Evolutionary conservation across 2,797 vertebrate genomes (phyloP), one percentile per base, ranked within the genome.

Genomic region (Anolis apletophallus): DNA sequence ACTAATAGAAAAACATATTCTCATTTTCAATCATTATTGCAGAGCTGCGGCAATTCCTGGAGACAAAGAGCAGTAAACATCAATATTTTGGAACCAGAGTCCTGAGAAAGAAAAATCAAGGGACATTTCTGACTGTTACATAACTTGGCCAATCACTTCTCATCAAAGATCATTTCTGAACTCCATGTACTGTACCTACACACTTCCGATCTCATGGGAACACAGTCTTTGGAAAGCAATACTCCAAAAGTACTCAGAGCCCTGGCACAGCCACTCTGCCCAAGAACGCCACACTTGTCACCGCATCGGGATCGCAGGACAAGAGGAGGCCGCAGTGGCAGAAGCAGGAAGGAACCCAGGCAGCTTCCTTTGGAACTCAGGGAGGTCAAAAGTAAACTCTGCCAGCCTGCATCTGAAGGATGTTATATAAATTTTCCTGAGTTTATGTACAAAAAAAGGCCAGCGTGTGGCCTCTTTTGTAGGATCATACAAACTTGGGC

Each of bases 301-400:
- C 69, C 85, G 78, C 21, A 54, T 21, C 0, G 0, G 40, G 72
- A 77, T 88, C 76, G 86, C 90, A 86, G 75, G 86, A 50, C 36
- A 84, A 89, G 54, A 80, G 13, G 64, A 74, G n/a, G 8, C 68
- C 69, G 85, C 85, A 3, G 2, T 1, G 0, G 91, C 80, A 94
- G 61, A 95, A 85, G 84, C 46, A 52, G 94, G 95, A 95, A 95
- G 95, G 95, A 95, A 95, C 93, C 91, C 81, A 93, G 91, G 87
- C 94, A 92, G 95, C 91, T 95, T 95, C 96, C 95, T 95, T 88
- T 91, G 90, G 87, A 94, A 88, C 91, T 89, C 81, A 90, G 94
- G 95, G 94, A 95, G 93, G 92, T 81, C 91, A 94, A 91, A 94
- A 93, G 85, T 92, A 92, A 95, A 94, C 36, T 91, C 87, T 85